Conservation (phyloP, 1,140 invertebrate species). For the Zophobas morio region DNA sequence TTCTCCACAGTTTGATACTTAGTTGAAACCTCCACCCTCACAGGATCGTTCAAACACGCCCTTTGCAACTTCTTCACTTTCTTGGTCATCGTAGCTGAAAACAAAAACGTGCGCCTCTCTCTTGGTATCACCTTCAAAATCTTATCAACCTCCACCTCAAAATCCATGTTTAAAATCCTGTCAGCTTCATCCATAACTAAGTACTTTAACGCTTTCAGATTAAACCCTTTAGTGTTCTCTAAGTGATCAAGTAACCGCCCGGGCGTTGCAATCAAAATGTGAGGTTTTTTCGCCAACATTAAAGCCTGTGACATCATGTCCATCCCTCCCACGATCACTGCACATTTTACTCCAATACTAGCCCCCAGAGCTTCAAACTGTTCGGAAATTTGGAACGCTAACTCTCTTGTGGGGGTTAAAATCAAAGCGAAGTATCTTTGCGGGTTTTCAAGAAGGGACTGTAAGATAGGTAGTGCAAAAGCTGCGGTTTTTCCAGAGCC, state of each 20-base stretch:
- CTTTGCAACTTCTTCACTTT: conserved; percentile 97
- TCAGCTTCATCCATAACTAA: conserved; percentile 98
- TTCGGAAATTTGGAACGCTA: conserved; percentile 97
- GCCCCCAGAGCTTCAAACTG: conserved; percentile 94
- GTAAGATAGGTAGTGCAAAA: conserved; percentile 96
- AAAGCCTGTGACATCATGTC: conserved; percentile 96
- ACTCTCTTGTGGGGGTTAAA: conserved; percentile 96
- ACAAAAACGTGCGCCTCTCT: conserved; percentile 90
- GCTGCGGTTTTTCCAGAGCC: conserved; percentile 99
- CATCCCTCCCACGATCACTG: conserved; percentile 97
- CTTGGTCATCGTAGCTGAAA: conserved; percentile 99
- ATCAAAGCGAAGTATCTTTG: conserved; percentile 95
- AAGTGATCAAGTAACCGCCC: conserved; percentile 92
- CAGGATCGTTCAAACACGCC: conserved; percentile 92
- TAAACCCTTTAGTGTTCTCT: conserved; percentile 96
- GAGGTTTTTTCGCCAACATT: conserved; percentile 93
- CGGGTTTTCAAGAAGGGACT: conserved; percentile 90
- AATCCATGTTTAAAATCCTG: conserved; percentile 96
- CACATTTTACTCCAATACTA: conserved; percentile 93
- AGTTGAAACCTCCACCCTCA: conserved; percentile 95
- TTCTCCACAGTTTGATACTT: conserved; percentile 99
- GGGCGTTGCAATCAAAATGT: conserved; percentile 95
- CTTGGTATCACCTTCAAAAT: conserved; percentile 93
- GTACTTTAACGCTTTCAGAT: conserved; percentile 89
- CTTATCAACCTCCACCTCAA: conserved; percentile 96